Evolutionary conservation across 2,797 vertebrate species (phyloP).

Genomic region (Sebastes glaucus): DNA sequence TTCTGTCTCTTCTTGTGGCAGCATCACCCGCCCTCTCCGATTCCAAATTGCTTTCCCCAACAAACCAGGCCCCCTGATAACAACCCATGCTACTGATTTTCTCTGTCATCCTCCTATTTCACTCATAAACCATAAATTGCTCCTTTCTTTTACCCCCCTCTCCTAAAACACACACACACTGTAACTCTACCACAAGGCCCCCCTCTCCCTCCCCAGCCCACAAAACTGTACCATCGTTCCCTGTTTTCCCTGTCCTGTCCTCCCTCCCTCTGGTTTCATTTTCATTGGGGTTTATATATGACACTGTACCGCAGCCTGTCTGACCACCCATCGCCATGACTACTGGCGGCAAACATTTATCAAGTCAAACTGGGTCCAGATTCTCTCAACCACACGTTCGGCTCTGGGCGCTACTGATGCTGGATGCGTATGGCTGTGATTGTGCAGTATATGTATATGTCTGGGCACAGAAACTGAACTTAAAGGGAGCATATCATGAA

Average conservation of each 20-base stretch:
- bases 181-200: constrained; percentile 39
- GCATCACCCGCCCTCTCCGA: constrained; percentile 1
- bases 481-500: not conserved
- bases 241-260: constrained; percentile 30
- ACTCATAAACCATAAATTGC: constrained; percentile 60
- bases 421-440: constrained; percentile 24
- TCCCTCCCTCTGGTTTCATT: constrained; percentile 46
- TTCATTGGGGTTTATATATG: constrained; percentile 61
- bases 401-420: constrained; percentile 46
- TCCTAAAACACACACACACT: constrained; percentile 18
- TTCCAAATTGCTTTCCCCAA: constrained; percentile 49
- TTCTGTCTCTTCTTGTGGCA: constrained; percentile 51
- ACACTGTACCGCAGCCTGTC: constrained; percentile 59
- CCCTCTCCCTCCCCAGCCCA: not conserved
- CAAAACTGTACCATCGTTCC: constrained; percentile 39
- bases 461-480: constrained; percentile 18
- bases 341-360: constrained; percentile 80
- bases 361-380: constrained; percentile 73
- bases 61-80: constrained; percentile 52
- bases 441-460: constrained; percentile 3
- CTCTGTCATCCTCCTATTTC: constrained; percentile 47
- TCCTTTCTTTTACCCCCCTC: constrained; percentile 28
- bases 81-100: constrained; percentile 42
- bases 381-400: constrained; percentile 64
- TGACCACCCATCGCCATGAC: constrained; percentile 73